phyloP scores from a whole-genome alignment of 1,140 invertebrate genomes.

The Papilio polytes region DNA sequence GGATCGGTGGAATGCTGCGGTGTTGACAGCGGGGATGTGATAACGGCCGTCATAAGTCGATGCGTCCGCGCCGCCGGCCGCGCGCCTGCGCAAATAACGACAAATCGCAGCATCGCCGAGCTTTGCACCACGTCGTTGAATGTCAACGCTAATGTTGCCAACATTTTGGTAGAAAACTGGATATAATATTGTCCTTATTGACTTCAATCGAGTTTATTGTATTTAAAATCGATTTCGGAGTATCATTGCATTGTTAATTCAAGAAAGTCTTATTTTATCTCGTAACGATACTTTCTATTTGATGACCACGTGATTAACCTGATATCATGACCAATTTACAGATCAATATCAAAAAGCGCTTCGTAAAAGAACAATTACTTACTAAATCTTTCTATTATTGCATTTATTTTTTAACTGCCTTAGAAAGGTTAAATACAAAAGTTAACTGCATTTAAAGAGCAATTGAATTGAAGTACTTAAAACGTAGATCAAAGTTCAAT shows the following conservation, averaged over 20 bases:
- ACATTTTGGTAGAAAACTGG: neutral
- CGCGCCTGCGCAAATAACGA: constrained; percentile 69
- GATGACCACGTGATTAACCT: no score
- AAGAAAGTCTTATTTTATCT: no score
- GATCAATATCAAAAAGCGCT: no score
- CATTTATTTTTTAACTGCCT: no score
- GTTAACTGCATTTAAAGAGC: no score
- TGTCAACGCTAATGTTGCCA: constrained; percentile 41
- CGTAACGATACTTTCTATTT: no score
- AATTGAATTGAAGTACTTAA: no score
- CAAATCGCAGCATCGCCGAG: constrained; percentile 72
- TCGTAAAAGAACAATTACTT: no score
- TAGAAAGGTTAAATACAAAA: no score
- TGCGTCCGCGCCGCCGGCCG: constrained; percentile 44
- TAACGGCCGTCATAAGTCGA: constrained; percentile 78
- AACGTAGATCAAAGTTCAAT: neutral
- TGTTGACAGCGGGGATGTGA: constrained; percentile 72
- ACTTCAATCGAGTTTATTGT: neutral
- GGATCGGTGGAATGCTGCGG: constrained; percentile 63
- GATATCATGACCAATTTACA: no score
- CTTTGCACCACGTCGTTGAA: constrained; percentile 42
- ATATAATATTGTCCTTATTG: neutral
- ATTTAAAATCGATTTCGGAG: neutral
- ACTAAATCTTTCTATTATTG: no score
- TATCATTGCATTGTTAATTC: no score